Evolutionary conservation across 2,113 vertebrate genomes (phyloP).

Genomic region (Pteronura brasiliensis): DNA sequence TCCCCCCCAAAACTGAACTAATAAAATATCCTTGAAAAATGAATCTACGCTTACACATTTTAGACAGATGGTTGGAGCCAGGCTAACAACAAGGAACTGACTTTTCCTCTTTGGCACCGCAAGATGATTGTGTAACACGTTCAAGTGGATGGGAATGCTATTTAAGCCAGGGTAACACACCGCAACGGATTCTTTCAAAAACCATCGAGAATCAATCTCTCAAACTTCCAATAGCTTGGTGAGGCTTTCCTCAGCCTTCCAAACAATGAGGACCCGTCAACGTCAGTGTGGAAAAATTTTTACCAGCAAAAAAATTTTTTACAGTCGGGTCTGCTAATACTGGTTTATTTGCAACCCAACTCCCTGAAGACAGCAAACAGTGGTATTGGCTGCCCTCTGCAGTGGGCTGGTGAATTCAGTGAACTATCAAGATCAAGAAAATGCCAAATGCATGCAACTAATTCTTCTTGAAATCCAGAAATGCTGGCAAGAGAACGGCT

Average conservation of each 20-base stretch:
- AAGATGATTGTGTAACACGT: neutral
- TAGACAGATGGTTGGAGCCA: neutral
- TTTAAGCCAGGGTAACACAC: neutral
- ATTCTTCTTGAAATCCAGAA: conserved; percentile 14
- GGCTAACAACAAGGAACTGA: neutral
- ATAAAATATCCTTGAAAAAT: neutral
- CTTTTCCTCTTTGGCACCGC: neutral
- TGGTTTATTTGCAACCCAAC: neutral
- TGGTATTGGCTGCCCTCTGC: neutral
- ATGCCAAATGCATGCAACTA: neutral
- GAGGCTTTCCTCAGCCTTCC: neutral
- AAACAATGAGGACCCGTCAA: neutral
- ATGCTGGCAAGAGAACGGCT: neutral
- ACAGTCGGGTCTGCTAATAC: neutral
- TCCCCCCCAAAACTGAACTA: neutral
- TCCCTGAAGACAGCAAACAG: neutral
- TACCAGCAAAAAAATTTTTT: neutral
- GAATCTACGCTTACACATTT: neutral
- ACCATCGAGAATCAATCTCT: neutral
- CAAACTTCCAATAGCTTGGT: neutral
- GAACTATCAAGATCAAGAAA: neutral
- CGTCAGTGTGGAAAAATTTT: neutral
- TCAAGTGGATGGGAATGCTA: neutral
- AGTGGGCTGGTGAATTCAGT: neutral
- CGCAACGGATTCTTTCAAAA: neutral